Percentiles rank a stretch among this genome's conserved stretches.
phyloP scores from a whole-genome alignment of 2,888 invertebrate genomes.

The Sepiola atlantica region DNA sequence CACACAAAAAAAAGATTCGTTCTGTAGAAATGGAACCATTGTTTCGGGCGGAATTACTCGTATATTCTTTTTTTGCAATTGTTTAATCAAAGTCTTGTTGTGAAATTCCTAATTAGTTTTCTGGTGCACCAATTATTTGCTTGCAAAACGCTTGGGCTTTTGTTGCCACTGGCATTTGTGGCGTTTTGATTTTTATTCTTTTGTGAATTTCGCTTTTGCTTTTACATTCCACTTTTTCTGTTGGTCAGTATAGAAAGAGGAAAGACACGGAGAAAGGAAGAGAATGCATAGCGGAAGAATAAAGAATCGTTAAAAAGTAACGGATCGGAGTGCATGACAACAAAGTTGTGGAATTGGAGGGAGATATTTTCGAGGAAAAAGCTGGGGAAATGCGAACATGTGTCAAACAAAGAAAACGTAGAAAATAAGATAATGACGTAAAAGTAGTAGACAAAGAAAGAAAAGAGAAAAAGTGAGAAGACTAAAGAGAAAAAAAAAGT shows the following conservation, averaged over 20 bases:
- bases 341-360: too few relatives aligned
- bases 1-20: background rate
- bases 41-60: background rate
- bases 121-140: background rate
- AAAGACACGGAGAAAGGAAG: too few relatives aligned
- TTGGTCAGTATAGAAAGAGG: background rate
- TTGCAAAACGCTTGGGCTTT: background rate
- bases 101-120: conserved; percentile 18
- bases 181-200: background rate
- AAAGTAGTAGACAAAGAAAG: too few relatives aligned
- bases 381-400: too few relatives aligned
- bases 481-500: background rate
- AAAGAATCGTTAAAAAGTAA: too few relatives aligned
- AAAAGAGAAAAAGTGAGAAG: background rate
- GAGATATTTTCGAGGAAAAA: too few relatives aligned
- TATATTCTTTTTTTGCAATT: background rate
- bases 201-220: background rate
- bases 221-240: background rate
- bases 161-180: background rate
- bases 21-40: background rate
- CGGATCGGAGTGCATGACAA: too few relatives aligned
- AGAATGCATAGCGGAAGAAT: too few relatives aligned
- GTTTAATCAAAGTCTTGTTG: conserved; percentile 32
- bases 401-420: too few relatives aligned
- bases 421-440: too few relatives aligned